A percentile compares a stretch with the other conserved stretches of the same genome.
These are phyloP conservation scores for Mystacornis crossleyi DNA, from an alignment of 2,113 vertebrate species.

Conservation along the genomic window DNA sequence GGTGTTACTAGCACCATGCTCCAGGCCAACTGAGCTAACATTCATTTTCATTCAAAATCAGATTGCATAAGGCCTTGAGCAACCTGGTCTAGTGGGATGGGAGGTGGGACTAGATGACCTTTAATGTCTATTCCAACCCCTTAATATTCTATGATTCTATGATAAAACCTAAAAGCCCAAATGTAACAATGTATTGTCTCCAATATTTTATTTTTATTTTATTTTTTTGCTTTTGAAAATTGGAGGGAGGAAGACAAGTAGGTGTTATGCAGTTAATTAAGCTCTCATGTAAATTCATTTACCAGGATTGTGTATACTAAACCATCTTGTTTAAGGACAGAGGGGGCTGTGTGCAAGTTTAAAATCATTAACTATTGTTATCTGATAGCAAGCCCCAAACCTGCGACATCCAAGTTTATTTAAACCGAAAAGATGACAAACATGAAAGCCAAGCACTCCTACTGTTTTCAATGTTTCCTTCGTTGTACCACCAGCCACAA, in stretches of 20 bases:
- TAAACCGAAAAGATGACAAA: background rate
- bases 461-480: background rate
- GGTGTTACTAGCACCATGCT: background rate
- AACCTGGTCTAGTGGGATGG: background rate
- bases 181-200: background rate
- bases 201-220: background rate
- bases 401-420: background rate
- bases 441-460: background rate
- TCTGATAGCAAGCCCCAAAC: background rate
- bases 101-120: background rate
- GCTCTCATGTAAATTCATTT: background rate
- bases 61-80: background rate
- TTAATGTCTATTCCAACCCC: background rate
- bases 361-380: slow-evolving; percentile 14
- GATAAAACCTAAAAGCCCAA: background rate
- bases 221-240: background rate
- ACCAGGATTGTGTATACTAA: background rate
- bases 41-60: background rate
- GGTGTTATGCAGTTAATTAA: background rate
- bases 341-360: background rate
- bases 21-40: background rate
- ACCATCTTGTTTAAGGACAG: background rate
- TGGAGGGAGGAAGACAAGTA: background rate
- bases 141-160: background rate
- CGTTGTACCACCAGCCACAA: background rate